These are phyloP conservation scores for Bombylius discolor DNA, from an alignment of 2,888 invertebrate genomes.

Conservation along the genomic window DNA sequence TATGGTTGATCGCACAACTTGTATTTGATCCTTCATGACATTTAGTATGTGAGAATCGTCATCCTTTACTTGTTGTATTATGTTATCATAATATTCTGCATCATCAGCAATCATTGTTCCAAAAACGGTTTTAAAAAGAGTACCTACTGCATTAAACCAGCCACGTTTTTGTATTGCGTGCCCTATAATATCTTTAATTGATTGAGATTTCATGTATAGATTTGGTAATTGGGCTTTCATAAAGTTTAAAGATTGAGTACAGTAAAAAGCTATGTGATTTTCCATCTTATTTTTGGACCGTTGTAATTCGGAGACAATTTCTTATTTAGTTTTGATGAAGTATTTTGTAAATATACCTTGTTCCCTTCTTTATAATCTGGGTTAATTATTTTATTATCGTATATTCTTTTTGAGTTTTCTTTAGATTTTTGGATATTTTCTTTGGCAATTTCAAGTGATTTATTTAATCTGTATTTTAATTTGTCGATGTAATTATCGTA, in stretches of 20 bases:
- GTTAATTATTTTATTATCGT: neutral
- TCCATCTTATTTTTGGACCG: neutral
- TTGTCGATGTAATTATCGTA: constrained; percentile 18
- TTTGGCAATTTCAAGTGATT: constrained; percentile 16
- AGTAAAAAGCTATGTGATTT: neutral
- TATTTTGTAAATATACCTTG: neutral
- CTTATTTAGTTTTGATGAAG: neutral
- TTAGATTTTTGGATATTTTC: constrained; percentile 19
- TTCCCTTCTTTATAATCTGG: neutral
- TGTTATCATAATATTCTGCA: constrained; percentile 11
- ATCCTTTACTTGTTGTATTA: constrained; percentile 11
- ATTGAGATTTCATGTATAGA: neutral
- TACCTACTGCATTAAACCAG: constrained; percentile 4
- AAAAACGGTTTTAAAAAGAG: constrained; percentile 5
- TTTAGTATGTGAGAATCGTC: constrained; percentile 10
- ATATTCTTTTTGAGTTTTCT: constrained; percentile 18
- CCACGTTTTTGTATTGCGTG: neutral
- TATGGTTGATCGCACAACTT: constrained; percentile 13
- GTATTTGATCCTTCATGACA: constrained; percentile 15
- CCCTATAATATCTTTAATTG: neutral
- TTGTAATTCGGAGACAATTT: constrained; percentile 7
- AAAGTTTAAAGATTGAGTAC: constrained; percentile 2
- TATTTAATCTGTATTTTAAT: constrained; percentile 18
- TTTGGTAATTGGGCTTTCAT: constrained; percentile 1
- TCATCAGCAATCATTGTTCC: constrained; percentile 8